Conservation (phyloP, 2,888 invertebrate species). For the Drosophila fulvimacula region DNA sequence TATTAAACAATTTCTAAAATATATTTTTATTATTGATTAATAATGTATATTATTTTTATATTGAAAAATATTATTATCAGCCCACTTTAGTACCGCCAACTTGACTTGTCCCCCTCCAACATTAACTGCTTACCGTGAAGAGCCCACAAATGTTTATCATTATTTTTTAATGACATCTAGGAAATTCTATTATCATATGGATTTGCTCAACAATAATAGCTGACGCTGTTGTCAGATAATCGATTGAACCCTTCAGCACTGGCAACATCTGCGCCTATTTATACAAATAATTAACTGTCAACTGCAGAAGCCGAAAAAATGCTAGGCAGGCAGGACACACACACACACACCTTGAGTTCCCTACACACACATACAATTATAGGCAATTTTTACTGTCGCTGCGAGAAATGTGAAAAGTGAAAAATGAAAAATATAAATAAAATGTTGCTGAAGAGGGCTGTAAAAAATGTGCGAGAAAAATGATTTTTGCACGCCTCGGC, state of each 20-base stretch:
- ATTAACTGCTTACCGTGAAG: background rate
- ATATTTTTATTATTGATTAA: too few relatives aligned
- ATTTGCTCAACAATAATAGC: constrained; percentile 4
- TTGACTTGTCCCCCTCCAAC: background rate
- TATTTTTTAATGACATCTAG: constrained; percentile 1
- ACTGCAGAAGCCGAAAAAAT: constrained; percentile 55
- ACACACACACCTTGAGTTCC: constrained; percentile 46
- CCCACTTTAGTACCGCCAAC: too few relatives aligned
- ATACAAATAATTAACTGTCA: constrained; percentile 78
- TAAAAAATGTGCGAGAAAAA: constrained; percentile 71
- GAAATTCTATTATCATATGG: constrained; percentile 1
- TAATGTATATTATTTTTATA: too few relatives aligned
- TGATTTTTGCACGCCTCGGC: constrained; percentile 77
- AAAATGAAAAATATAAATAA: constrained; percentile 70
- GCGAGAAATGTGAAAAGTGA: constrained; percentile 58
- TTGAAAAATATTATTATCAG: background rate
- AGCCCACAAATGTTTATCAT: background rate
- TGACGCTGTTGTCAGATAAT: constrained; percentile 44
- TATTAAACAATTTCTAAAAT: too few relatives aligned
- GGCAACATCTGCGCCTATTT: constrained; percentile 65
- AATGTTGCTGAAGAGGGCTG: constrained; percentile 54
- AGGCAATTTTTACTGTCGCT: constrained; percentile 62
- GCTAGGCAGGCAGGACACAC: constrained; percentile 12
- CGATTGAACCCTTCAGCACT: constrained; percentile 56
- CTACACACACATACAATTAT: constrained; percentile 40